Base-by-base conservation (phyloP, 2,888 invertebrate species). In the Pollenia amentaria region DNA sequence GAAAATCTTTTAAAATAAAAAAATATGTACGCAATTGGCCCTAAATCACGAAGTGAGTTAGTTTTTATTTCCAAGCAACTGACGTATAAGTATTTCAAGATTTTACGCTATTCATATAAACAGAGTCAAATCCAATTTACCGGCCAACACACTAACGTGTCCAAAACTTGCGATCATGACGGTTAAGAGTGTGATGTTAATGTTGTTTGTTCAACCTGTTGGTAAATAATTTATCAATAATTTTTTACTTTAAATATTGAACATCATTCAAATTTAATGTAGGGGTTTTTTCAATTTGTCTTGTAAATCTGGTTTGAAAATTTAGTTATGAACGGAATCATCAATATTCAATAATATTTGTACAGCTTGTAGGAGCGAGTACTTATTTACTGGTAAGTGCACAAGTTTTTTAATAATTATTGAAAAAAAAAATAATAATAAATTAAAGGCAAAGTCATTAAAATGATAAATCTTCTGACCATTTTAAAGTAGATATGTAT, bases 201-300 rank as follows among this genome's bases (percentile, higher is more conserved):
- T 57, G 8, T 18, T 60, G 40, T 4, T 38, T 60, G 60, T 60
- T 40, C 53, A 53, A 29, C 14, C 38, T 12, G 48, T 51, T 75
- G 18, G 3, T 51, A 38, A 3, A 64, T 51, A 64, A 75, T 62
- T 64, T 62, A 64, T 75, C 21, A 75, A 62, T 75, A 55, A 75
- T 12, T 51, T 62, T 18, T 6, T 48, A 18, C 6, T 62, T 29
- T 29, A 10, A 29, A 57, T 40, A 16, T n/a, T 21, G 11, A 55
- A 55, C 18, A 70, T 55, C 40, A 55, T 62, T 42, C 2, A 12
- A 75, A n/a, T 51, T 46, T 51, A 51, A 64, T 40, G 64, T 46
- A 44, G 55, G 11, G 18, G 55, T 4, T 42, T 14, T 72, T 21
- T n/a, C 8, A 38, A 42, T 42, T 14, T 55, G 9, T 42, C 70